Base-by-base conservation (phyloP, 2,797 vertebrate species). In the Prunella strophiata region DNA sequence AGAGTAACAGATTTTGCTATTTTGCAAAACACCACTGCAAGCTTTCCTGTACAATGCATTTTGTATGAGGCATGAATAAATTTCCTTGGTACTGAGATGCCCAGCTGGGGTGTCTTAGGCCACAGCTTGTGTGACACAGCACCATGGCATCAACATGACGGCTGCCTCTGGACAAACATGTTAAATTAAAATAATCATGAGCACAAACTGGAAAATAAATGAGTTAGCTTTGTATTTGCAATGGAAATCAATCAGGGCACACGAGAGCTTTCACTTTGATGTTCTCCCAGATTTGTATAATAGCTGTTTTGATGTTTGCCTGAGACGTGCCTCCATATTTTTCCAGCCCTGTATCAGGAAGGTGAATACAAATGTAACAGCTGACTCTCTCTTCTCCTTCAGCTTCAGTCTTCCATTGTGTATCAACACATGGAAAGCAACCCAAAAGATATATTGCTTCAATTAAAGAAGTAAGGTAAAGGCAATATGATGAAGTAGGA, bases 141-240 rank as follows among this genome's bases (percentile, higher is more conserved):
- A 94, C 85, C 79, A 55, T 68, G 88, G 62, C 91, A 94, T 91
- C 88, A 88, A 70, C 45, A 18, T 79, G 94, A 94, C 2, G 12
- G 76, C 87, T 82, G 92, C 76, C 91, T 90, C 76, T 0, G 7
- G 89, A 95, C 76, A 90, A 94, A 91, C 59, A 73, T 11, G 66
- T 73, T 85, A 81, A 92, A 96, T 93, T 93, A 93, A 88, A 95
- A 92, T 92, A 95, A 95, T 96, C 76, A 95, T 59, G 73, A 93
- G 85, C 6, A 3, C 76, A 88, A 92, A 89, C 73, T 76, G 52
- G 80, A 91, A 94, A 94, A 91, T 93, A 93, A 96, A 94, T 71
- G 83, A 90, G 77, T 79, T 88, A 71, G 83, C 59, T 85, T 81
- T 76, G 59, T 78, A 94, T 96, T 95, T 96, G 92, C 89, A 96